Base-by-base conservation (phyloP, 2,113 vertebrate species). In the Chascanopsetta lugubris region DNA sequence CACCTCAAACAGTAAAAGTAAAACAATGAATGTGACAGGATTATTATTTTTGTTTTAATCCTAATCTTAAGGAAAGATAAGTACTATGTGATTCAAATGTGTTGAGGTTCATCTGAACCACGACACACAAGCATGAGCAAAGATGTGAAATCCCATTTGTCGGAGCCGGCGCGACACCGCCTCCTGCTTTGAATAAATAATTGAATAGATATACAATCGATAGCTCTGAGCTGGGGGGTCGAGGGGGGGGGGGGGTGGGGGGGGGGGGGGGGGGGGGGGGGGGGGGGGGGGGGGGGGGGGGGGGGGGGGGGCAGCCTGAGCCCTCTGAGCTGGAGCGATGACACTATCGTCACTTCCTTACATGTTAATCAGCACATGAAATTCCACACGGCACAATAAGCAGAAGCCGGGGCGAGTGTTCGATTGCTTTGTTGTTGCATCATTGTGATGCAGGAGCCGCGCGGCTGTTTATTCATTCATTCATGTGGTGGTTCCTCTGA, bases 391-490 rank as follows among this genome's bases (percentile, higher is more conserved):
- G 69, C 77, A 74, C 77, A 78, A 73, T 72, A 79, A 74, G 61
- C 74, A 81, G 79, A 60, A 68, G 80, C 77, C 72, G 50, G n/a
- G 29, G 21, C 66, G 36, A 73, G 69, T 78, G 65, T 66, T 70
- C 45, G 77, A 82, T 92, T 93, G 90, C 91, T 91, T 91, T 89
- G 87, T 86, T 86, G 85, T 92, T 93, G 91, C 92, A 84, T 93
- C 91, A 93, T 87, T 82, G 69, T 77, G 86, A 84, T 91, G 87
- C 69, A 85, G 82, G 8, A 67, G 63, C 72, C 64, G 79, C 84
- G 85, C 69, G 75, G 69, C 45, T 90, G 81, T 90, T 92, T 88
- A 86, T 90, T 88, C 86, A 92, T 91, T 90, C 78, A 90, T 91
- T 85, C 84, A 89, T 91, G 87, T 81, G 84, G 75, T 80, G 80